phyloP scores from a whole-genome alignment of 2,113 vertebrate genomes.

The Alligator mississippiensis region DNA sequence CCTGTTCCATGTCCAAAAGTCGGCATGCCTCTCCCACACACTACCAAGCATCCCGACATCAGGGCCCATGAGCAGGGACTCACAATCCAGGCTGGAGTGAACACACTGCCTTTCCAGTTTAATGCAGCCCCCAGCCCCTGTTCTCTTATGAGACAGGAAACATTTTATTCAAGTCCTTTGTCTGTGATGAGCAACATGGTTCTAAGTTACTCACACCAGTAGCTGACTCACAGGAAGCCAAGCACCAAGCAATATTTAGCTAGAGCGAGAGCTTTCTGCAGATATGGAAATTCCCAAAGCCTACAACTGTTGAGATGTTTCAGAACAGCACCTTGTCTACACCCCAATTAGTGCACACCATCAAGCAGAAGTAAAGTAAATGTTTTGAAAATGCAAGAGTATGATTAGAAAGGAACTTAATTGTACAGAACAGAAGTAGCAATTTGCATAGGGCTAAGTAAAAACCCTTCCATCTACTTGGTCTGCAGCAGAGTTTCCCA shows the following conservation, averaged over 20 bases:
- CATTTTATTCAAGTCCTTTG: constrained; percentile 4
- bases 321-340: not conserved
- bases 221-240: constrained; percentile 57
- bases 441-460: not conserved
- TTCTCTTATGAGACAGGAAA: not conserved
- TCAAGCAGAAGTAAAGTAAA: constrained; percentile 1
- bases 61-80: not conserved
- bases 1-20: not conserved
- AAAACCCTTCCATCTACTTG: too few relatives aligned
- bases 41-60: fast-evolving
- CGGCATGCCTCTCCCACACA: fast-evolving
- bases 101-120: not conserved
- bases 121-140: not conserved
- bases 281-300: constrained; percentile 32
- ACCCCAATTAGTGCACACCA: constrained; percentile 10
- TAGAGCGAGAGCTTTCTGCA: not conserved
- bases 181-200: constrained; percentile 22
- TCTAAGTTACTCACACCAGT: not conserved
- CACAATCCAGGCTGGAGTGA: not conserved
- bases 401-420: constrained; percentile 19
- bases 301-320: constrained; percentile 46
- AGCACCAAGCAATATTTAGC: constrained; percentile 1
- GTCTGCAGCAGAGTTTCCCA: too few relatives aligned
- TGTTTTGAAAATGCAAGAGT: constrained; percentile 45
- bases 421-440: constrained; percentile 43